Percentiles rank a stretch among this genome's conserved stretches.
phyloP scores from a whole-genome alignment of 35 echinoderm and acorn worm genomes.

The Ophiothrix spiculata region DNA sequence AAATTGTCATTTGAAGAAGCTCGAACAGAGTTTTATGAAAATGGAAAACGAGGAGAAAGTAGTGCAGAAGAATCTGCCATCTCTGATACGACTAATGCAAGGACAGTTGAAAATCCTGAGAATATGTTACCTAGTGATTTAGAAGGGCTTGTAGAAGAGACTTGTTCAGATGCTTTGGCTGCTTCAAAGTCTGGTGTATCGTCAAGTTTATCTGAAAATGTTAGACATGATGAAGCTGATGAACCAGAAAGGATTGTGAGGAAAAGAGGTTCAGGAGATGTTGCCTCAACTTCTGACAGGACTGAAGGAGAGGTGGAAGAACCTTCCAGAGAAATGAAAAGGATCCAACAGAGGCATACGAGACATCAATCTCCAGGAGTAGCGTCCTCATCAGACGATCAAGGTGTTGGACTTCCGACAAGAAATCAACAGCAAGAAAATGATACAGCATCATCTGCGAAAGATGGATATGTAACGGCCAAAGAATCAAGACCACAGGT shows the following conservation, averaged over 20 bases:
- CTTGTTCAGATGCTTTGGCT: background rate
- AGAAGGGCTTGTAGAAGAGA: background rate
- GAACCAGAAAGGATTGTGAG: background rate
- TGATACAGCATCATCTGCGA: background rate
- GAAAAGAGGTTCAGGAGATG: background rate
- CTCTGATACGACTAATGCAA: background rate
- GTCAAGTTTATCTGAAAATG: background rate
- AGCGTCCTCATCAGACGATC: background rate
- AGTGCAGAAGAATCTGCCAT: background rate
- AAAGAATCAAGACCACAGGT: background rate
- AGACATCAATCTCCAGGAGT: background rate
- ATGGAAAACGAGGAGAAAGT: background rate
- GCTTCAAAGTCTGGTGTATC: background rate
- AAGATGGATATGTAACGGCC: too few species aligned
- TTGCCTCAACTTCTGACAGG: background rate
- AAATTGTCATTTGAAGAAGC: background rate
- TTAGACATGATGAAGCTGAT: too few species aligned
- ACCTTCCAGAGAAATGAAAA: background rate
- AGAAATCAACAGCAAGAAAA: background rate
- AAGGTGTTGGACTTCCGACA: background rate
- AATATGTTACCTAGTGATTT: background rate
- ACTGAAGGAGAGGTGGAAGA: background rate
- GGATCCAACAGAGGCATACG: too few species aligned
- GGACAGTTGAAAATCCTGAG: too few species aligned
- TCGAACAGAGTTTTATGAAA: background rate